Base-by-base conservation (phyloP, 2,888 invertebrate species). In the Idaea straminata region DNA sequence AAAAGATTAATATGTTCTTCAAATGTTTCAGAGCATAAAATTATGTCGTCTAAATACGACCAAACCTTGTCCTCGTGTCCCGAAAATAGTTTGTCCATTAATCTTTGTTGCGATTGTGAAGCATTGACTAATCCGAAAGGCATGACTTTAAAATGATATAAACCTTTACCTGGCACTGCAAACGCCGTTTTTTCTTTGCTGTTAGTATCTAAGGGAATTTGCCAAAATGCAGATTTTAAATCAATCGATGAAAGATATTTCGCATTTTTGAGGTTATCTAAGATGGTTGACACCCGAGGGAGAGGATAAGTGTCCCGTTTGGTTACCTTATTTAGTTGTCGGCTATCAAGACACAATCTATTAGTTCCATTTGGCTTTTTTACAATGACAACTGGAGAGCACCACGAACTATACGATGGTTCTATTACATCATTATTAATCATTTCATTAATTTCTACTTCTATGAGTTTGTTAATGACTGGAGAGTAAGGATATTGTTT, bases 341-440 rank as follows among this genome's bases (percentile, higher is more conserved):
- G 62, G 35, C 72, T 72, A 62, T 77, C 75, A 0, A 76, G 63
- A 47, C 76, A 76, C 35, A 74, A 72, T 6, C 74, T 7, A 4
- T 62, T 66, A 34, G 68, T 16, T 1, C 75, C 73, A n/a, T 74
- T 62, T 10, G 69, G 69, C 59, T 74, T 74, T 0, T 61, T 35
- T 0, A 65, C 64, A 0, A 74, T 2, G 0, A 71, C 25, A 0
- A 72, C 69, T 0, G 73, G 72, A 0, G 67, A 70, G 6, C 66
- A 69, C 73, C 75, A 72, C 0, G 66, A 62, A 35, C 70, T 70
- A 13, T 67, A 65, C 35, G 68, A 69, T 0, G 65, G 63, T 35
- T 72, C 71, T 0, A 72, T 59, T 0, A 72, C 71, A 34, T 66
- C 69, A 1, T 65, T 16, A n/a, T 64, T 35, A 69, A 65, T 35